Evolutionary conservation across 2,888 invertebrate species (phyloP).

Genomic region (Xiphydria camelus): DNA sequence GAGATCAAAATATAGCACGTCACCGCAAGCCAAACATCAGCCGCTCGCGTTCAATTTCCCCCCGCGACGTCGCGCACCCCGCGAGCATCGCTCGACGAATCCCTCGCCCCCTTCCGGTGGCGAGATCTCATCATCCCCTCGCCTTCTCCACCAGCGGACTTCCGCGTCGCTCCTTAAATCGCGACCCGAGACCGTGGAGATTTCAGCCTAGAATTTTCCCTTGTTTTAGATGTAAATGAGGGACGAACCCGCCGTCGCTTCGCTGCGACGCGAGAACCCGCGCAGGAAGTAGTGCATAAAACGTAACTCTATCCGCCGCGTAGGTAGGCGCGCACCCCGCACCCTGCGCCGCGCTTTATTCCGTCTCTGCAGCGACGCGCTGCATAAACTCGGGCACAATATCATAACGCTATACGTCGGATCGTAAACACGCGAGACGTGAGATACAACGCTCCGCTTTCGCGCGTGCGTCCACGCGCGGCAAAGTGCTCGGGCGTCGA

Average conservation of each 20-base stretch:
- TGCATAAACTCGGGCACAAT: constrained; percentile 8
- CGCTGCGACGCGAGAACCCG: not conserved
- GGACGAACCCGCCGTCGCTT: not conserved
- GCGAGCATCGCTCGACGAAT: too few species aligned
- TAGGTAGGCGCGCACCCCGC: not conserved
- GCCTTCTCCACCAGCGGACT: too few species aligned
- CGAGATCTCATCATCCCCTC: too few species aligned
- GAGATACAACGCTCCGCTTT: constrained; percentile 1
- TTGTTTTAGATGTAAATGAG: not conserved
- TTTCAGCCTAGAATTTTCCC: not conserved
- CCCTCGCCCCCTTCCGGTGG: too few species aligned
- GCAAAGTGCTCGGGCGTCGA: not conserved
- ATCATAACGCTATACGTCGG: not conserved
- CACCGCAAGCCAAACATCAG: too few species aligned
- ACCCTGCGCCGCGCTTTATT: too few species aligned
- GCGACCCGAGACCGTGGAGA: too few species aligned
- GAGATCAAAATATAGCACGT: too few species aligned
- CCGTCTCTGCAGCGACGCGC: not conserved
- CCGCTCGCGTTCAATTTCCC: too few species aligned
- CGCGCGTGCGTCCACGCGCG: too few species aligned
- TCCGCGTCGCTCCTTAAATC: too few species aligned
- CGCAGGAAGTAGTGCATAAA: constrained; percentile 16
- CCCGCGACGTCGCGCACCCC: too few species aligned
- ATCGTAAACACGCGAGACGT: constrained; percentile 5
- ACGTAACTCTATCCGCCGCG: constrained; percentile 14